Conservation (phyloP, 2,797 vertebrate species). For the Chelonia mydas region DNA sequence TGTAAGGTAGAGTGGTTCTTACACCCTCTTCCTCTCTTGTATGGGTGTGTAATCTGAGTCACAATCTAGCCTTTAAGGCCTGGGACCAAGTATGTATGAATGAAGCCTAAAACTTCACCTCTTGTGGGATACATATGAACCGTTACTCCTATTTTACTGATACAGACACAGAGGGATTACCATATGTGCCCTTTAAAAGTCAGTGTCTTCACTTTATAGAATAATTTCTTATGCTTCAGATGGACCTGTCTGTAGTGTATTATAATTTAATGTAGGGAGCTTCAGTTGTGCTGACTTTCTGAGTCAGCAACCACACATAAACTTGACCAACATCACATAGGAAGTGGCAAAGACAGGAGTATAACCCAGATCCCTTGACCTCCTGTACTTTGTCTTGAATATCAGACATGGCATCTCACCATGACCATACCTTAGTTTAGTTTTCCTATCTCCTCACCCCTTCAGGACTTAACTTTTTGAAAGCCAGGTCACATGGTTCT, state of each 20-base stretch:
- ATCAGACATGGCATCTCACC: no score
- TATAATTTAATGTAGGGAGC: not conserved
- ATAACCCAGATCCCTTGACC: not conserved
- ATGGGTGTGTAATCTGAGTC: not conserved
- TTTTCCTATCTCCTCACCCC: not conserved
- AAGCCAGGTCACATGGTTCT: fast-evolving
- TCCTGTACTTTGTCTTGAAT: not conserved
- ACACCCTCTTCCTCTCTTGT: not conserved
- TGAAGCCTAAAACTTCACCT: not conserved
- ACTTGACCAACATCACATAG: not conserved
- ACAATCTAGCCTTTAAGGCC: not conserved
- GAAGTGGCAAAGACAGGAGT: not conserved
- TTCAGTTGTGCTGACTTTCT: not conserved
- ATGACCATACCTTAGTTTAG: not conserved
- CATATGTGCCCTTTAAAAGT: fast-evolving
- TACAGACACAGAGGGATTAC: not conserved
- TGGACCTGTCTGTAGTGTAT: not conserved
- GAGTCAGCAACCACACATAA: not conserved
- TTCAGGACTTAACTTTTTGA: not conserved
- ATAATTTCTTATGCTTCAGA: not conserved
- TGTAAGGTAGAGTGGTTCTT: not conserved
- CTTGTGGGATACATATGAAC: not conserved
- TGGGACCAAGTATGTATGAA: not conserved
- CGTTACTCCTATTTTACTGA: not conserved
- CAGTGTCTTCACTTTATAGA: fast-evolving